Evolutionary conservation across 2,797 vertebrate genomes (phyloP), one percentile per base, ranked within the genome.

Genomic region (Cyprinodon diabolis): DNA sequence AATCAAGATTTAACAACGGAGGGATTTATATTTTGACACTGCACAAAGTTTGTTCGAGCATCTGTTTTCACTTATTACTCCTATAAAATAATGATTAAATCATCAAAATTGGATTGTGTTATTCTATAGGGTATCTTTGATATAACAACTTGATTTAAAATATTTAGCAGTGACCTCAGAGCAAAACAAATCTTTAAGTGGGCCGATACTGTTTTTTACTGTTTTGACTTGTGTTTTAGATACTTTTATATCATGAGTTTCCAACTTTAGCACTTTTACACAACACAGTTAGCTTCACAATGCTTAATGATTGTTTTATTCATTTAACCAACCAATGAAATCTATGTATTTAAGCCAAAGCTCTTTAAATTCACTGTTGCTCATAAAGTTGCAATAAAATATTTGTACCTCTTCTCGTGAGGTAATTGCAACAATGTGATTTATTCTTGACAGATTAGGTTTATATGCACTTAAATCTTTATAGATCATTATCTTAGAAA

Each of bases 291-390:
- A n/a, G 21, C 60, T 63, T 63, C 21, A 63, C n/a, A 63, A 62
- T 19, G 35, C 35, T 62, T 43, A 43, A 11, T 19, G 60, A 21
- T 43, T 43, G 40, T 19, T 62, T 63, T 40, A 11, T 45, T 48
- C 10, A 10, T 65, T 47, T 47, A 65, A 43, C 40, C 19, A n/a
- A 43, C 62, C 21, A 54, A 21, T n/a, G 19, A n/a, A 9, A 54
- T 54, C 6, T 3, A 23, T 63, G 8, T n/a, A 21, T 63, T 65
- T 13, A 23, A 14, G 21, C 40, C 62, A 47, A 65, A 13, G 5
- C 62, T 65, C 43, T 65, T 65, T 65, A 65, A 65, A 65, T 45
- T 65, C 43, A 47, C 40, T 47, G 62, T 65, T 65, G 40, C 62
- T 47, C 62, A 65, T 65, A 47, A 65, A 47, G 12, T 23, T 47